Evolutionary conservation across 2,113 vertebrate genomes (phyloP), one percentile per base, ranked within the genome.

Genomic region (Sinocyclocheilus anophthalmus): DNA sequence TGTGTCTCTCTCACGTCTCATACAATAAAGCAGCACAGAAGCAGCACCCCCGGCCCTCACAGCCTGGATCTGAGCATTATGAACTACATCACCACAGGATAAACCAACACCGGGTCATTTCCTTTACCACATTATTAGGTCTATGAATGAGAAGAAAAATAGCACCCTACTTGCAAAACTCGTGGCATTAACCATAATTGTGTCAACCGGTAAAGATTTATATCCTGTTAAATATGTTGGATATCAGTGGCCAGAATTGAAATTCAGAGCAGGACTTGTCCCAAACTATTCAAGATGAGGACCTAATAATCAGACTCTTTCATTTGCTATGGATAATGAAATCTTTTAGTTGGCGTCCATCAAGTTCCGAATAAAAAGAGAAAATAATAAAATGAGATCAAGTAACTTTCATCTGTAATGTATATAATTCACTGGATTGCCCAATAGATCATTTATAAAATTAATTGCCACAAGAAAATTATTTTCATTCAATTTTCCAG

Each of bases 11-110:
- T 8, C 48, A 63, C 30, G 16, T 59, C 55, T 63, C 42, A 50
- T 11, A 81, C 83, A 84, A 57, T 86, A 84, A 82, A 61, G 75
- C 6, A 20, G 59, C 73, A 78, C 87, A 84, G 55, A 59, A 88
- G 82, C 76, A 69, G 65, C 50, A 81, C 69, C 3, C 11, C 20
- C 61, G 16, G 80, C 69, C 84, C 76, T 86, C 73, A 69, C 63
- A 84, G 57, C 83, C 57, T 5, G n/a, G 67, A 77, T 26, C 42
- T 18, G 50, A 72, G 75, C 57, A 85, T 83, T 76, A 85, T 48
- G 79, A 73, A 67, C 53, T 42, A 75, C 53, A 48, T 72, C 48
- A 75, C 73, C 57, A 75, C 79, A 81, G 61, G 30, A 26, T n/a
- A n/a, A 88, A n/a, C 16, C 45, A 76, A 82, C 55, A 4, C 22